phyloP scores from a whole-genome alignment of 2,113 vertebrate species.

The rabbit (Oryctolagus cuniculus) region mOryCun1.1 NC_091444.1:30802001-30802500 shows the following conservation, averaged over 20 bases:
- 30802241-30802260: slow-evolving; percentile 83
- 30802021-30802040: slow-evolving; percentile 59
- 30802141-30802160: not conserved
- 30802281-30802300: slow-evolving; percentile 83
- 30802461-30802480: slow-evolving; percentile 89
- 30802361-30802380: slow-evolving; percentile 88
- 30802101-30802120: slow-evolving; percentile 51
- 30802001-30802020: slow-evolving; percentile 77
- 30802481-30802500: slow-evolving; percentile 91
- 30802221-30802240: slow-evolving; percentile 78
- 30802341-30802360: slow-evolving; percentile 89
- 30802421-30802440: slow-evolving; percentile 87
- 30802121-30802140: slow-evolving; percentile 14
- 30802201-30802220: slow-evolving; percentile 56
- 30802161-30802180: not conserved
- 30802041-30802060: slow-evolving; percentile 68
- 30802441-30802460: slow-evolving; percentile 89
- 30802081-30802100: slow-evolving; percentile 61
- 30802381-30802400: slow-evolving; percentile 90
- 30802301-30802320: slow-evolving; percentile 88
- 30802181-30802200: slow-evolving; percentile 57
- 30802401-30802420: slow-evolving; percentile 91
- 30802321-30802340: slow-evolving; percentile 92
- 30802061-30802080: slow-evolving; percentile 61
- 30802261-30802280: slow-evolving; percentile 83